Evolutionary conservation across 2,797 vertebrate species (phyloP).

Genomic region (Apogon hyalosoma): DNA sequence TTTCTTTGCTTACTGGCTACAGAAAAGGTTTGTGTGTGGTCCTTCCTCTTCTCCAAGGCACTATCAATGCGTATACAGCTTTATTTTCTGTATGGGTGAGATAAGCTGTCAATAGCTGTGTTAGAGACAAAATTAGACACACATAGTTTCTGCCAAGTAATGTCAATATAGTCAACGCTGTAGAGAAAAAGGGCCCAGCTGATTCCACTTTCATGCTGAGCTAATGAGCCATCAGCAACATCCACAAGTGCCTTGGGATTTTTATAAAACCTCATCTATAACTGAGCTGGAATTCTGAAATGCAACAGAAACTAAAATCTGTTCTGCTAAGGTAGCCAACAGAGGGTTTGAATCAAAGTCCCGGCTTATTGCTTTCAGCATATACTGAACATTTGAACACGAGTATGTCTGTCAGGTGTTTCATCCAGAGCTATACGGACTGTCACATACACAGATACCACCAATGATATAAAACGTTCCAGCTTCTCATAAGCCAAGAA

Average conservation of each 20-base stretch:
- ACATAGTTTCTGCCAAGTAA: constrained; percentile 43
- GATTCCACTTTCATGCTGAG: constrained; percentile 58
- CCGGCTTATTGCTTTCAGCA: constrained; percentile 52
- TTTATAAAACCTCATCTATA: constrained; percentile 40
- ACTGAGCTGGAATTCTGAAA: constrained; percentile 48
- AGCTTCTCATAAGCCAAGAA: constrained; percentile 14
- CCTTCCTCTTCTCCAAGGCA: neutral
- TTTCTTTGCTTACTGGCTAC: neutral
- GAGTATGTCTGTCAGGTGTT: constrained; percentile 25
- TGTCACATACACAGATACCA: constrained; percentile 6
- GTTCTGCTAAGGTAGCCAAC: constrained; percentile 50
- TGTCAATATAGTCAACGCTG: constrained; percentile 38
- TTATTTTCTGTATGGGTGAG: constrained; percentile 8
- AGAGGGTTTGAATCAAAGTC: constrained; percentile 49
- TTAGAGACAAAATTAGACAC: constrained; percentile 45
- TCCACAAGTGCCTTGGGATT: constrained; percentile 49
- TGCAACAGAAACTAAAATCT: constrained; percentile 49
- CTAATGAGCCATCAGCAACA: constrained; percentile 66
- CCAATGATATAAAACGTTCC: constrained; percentile 10
- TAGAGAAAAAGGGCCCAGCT: constrained; percentile 28
- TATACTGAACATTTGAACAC: constrained; percentile 35
- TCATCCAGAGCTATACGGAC: constrained; percentile 22
- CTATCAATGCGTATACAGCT: constrained; percentile 8
- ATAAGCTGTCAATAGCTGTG: constrained; percentile 36
- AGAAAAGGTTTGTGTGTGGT: neutral